Percentiles rank a stretch among this genome's conserved stretches.
These are phyloP conservation scores for Ciona savignyi DNA, from an alignment of 23 tunicate genomes.

Conservation along the genomic window DNA sequence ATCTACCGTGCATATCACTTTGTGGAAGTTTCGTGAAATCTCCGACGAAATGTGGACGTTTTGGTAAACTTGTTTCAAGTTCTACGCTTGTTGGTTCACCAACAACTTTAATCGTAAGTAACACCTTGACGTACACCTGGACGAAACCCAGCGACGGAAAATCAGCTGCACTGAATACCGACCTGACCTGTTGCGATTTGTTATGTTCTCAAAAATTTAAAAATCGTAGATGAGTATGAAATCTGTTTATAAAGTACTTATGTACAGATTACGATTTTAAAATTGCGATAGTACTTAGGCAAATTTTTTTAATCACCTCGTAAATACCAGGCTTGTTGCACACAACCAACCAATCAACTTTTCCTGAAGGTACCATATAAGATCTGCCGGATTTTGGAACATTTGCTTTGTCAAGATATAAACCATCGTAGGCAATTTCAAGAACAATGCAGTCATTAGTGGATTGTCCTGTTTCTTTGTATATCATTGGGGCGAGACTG, in stretches of 20 bases:
- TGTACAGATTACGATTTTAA: too few relatives aligned
- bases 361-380: conserved; percentile 31
- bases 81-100: not conserved
- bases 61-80: conserved; percentile 2
- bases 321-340: conserved; percentile 40
- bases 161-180: not conserved
- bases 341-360: too few relatives aligned
- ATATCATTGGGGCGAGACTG: too few relatives aligned
- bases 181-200: too few relatives aligned
- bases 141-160: not conserved
- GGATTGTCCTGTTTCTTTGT: not conserved
- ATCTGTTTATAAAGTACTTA: too few relatives aligned
- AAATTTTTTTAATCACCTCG: too few relatives aligned
- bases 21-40: conserved; percentile 3
- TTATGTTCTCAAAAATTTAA: too few relatives aligned
- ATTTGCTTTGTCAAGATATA: conserved; percentile 33
- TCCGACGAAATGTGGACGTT: not conserved
- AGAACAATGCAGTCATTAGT: conserved; percentile 11
- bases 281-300: too few relatives aligned
- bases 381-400: conserved; percentile 12
- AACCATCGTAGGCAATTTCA: conserved; percentile 67
- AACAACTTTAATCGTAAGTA: conserved; percentile 1
- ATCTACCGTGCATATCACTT: not conserved
- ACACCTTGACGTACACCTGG: not conserved
- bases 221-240: too few relatives aligned